Evolutionary conservation across 92 coral and sea anemone genomes (phyloP), one percentile per base, ranked within the genome.

Genomic region (Paramuricea clavata): DNA sequence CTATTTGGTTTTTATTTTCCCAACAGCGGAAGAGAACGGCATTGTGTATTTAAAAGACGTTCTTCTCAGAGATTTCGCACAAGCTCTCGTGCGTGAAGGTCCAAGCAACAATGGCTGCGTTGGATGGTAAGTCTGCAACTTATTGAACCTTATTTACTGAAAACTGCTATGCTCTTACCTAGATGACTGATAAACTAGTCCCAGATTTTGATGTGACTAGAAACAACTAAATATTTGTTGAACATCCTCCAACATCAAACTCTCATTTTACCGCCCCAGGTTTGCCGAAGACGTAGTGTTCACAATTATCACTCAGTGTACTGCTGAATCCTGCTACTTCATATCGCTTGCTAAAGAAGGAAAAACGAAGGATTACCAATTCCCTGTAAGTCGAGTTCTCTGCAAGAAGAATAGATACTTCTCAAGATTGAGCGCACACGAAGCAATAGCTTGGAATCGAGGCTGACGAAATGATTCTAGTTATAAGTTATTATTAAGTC

Each of bases 381-480:
- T 90, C 57, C 97, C 98, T 33, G 98, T 95, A 83, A 71, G 97
- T 92, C 39, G 2, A n/a, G n/a, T n/a, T n/a, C n/a, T n/a, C n/a
- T n/a, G n/a, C n/a, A n/a, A n/a, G n/a, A n/a, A n/a, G n/a, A n/a
- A n/a, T n/a, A 21, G 41, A 9, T 8, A 12, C 17, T 13, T 78
- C 52, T 8, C 17, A 15, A 12, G 30, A 0, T 12, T 27, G 22
- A 57, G 1, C 8, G 42, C 42, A 36, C 4, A 36, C 42, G 42
- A 36, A 8, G 8, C 8, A 36, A 36, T 36, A 36, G 42, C 42
- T 36, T 36, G 42, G 8, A 36, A 3, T 36, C 42, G 3, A 36
- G 42, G 42, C 42, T 41, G 31, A 49, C n/a, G n/a, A n/a, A n/a
- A n/a, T n/a, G n/a, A n/a, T n/a, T n/a, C n/a, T n/a, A 41, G 36